Conservation (phyloP, 2,888 invertebrate genomes). For the Alloscopus bannaensis region DNA sequence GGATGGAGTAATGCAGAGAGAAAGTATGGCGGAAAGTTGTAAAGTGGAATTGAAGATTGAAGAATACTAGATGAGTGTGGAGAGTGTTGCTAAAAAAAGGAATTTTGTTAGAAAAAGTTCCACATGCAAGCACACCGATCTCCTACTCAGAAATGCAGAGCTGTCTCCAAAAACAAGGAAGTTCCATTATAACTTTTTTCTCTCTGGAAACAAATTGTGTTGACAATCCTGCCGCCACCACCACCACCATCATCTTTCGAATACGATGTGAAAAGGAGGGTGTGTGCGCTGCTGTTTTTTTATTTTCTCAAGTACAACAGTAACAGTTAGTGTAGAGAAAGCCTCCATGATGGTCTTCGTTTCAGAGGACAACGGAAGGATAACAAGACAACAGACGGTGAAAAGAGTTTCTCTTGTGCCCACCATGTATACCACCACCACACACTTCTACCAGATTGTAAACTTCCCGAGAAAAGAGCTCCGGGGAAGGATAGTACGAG, state of each 20-base stretch:
- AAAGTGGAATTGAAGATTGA: too few species aligned
- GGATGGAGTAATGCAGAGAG: too few species aligned
- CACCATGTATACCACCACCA: slow-evolving; percentile 18
- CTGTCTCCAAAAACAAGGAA: slow-evolving; percentile 50
- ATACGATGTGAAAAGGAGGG: neutral
- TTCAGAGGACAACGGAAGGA: neutral
- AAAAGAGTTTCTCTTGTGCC: slow-evolving; percentile 32
- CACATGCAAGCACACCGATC: too few species aligned
- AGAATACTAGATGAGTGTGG: too few species aligned
- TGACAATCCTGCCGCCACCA: slow-evolving; percentile 42
- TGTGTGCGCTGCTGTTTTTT: slow-evolving; percentile 9
- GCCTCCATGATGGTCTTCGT: slow-evolving; percentile 20
- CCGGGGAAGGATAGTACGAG: slow-evolving; percentile 28
- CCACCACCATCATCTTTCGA: neutral
- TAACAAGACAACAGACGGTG: slow-evolving; percentile 23
- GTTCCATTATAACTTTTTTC: slow-evolving; percentile 53
- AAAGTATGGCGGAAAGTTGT: too few species aligned
- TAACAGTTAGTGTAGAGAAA: slow-evolving; percentile 50
- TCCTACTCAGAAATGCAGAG: slow-evolving; percentile 17
- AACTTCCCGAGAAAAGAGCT: slow-evolving; percentile 41
- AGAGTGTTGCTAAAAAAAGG: too few species aligned
- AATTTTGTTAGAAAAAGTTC: too few species aligned
- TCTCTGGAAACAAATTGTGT: slow-evolving; percentile 48
- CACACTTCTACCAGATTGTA: slow-evolving; percentile 25
- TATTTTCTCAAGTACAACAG: slow-evolving; percentile 41